Conservation (phyloP, 2,797 vertebrate species). For the Mus caroli region DNA sequence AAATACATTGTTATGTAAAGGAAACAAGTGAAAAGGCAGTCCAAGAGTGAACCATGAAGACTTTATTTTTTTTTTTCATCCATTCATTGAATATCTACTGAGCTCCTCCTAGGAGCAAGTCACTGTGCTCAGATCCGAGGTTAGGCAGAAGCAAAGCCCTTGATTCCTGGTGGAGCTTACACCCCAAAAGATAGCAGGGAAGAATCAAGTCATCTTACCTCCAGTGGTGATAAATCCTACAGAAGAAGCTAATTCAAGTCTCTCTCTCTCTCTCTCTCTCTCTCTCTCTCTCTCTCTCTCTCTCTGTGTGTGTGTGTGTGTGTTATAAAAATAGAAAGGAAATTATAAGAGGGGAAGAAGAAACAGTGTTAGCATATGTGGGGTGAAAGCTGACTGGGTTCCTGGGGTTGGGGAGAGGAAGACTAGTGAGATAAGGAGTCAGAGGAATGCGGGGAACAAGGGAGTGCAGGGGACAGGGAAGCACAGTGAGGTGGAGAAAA, state of each 20-base stretch:
- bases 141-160: neutral
- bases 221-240: neutral
- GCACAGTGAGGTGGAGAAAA: neutral
- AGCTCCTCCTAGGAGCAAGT: neutral
- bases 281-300: too few relatives aligned
- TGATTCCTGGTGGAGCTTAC: neutral
- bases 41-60: neutral
- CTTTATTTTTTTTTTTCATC: neutral
- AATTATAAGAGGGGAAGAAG: too few relatives aligned
- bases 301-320: neutral
- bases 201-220: neutral
- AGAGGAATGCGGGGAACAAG: too few relatives aligned
- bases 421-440: neutral
- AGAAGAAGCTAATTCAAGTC: neutral
- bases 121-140: neutral
- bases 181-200: neutral
- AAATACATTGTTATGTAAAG: neutral
- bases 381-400: neutral
- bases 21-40: conserved; percentile 17
- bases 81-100: neutral
- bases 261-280: too few relatives aligned
- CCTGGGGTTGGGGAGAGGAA: too few relatives aligned
- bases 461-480: too few relatives aligned
- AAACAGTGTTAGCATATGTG: neutral
- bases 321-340: neutral